phyloP scores from a whole-genome alignment of 2,797 vertebrate species.

The Centroberyx gerrardi region DNA sequence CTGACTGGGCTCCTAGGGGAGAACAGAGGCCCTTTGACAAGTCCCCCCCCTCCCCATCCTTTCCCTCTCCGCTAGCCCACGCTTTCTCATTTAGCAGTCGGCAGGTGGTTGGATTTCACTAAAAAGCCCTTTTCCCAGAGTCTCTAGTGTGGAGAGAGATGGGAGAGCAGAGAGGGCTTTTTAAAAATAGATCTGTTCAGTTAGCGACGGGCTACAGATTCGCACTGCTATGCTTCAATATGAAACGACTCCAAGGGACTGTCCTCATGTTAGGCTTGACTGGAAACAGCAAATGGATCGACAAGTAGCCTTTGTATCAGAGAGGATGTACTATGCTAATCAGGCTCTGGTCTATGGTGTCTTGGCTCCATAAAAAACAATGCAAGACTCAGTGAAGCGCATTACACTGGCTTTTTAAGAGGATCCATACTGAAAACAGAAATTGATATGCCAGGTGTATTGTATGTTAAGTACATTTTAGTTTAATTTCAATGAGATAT shows the following conservation, averaged over 20 bases:
- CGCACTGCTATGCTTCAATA: slow-evolving; percentile 67
- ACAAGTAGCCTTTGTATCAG: slow-evolving; percentile 48
- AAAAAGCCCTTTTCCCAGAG: slow-evolving; percentile 83
- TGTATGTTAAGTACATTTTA: not conserved
- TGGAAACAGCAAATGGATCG: slow-evolving; percentile 50
- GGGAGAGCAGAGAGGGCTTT: slow-evolving; percentile 65
- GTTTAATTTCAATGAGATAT: slow-evolving; percentile 9
- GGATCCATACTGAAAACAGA: slow-evolving; percentile 9
- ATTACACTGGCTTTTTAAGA: slow-evolving; percentile 24
- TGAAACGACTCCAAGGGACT: slow-evolving; percentile 60
- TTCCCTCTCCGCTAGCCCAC: slow-evolving; percentile 82
- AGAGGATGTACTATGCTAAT: slow-evolving; percentile 43
- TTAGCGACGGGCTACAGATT: slow-evolving; percentile 75
- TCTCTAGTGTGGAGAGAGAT: slow-evolving; percentile 71
- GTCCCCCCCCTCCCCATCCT: slow-evolving; percentile 55
- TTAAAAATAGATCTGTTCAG: slow-evolving; percentile 82
- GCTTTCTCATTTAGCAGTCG: slow-evolving; percentile 87
- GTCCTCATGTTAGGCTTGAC: slow-evolving; percentile 59
- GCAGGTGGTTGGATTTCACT: slow-evolving; percentile 88
- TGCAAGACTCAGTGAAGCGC: slow-evolving; percentile 25
- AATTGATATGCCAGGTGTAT: not conserved
- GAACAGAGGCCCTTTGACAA: slow-evolving; percentile 87
- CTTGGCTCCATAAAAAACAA: slow-evolving; percentile 45
- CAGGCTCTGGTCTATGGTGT: slow-evolving; percentile 24
- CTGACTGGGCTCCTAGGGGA: slow-evolving; percentile 81